Conservation (phyloP, 2,888 invertebrate species). For the Eupithecia abbreviata region DNA sequence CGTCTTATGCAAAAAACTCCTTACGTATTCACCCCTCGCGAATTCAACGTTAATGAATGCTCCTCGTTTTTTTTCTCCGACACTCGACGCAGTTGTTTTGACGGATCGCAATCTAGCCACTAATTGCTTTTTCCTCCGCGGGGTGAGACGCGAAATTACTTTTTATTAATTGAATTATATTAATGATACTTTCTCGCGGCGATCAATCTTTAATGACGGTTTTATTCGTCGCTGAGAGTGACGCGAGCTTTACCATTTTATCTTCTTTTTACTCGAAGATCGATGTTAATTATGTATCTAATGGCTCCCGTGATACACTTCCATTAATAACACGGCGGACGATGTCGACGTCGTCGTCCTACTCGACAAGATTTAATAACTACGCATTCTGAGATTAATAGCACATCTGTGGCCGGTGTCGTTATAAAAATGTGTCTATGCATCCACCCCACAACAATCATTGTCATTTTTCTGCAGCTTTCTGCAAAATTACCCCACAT, state of each 20-base stretch:
- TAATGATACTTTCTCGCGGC: constrained; percentile 81
- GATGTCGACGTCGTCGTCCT: constrained; percentile 67
- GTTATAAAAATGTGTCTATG: constrained; percentile 68
- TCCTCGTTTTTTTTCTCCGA: constrained; percentile 70
- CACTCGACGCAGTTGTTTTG: constrained; percentile 82
- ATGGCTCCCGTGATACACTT: constrained; percentile 84
- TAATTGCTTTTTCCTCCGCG: constrained; percentile 83
- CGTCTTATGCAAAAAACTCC: constrained; percentile 83
- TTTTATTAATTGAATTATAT: constrained; percentile 85
- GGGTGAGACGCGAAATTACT: constrained; percentile 81
- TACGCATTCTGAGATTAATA: constrained; percentile 77
- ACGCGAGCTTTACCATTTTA: constrained; percentile 67
- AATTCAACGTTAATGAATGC: constrained; percentile 82
- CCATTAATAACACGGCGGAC: constrained; percentile 79
- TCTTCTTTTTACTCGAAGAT: constrained; percentile 70
- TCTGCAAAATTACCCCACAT: constrained; percentile 38
- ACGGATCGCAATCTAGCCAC: constrained; percentile 84
- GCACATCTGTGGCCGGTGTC: constrained; percentile 73
- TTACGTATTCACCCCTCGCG: constrained; percentile 83
- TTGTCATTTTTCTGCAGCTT: constrained; percentile 26
- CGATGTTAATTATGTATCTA: constrained; percentile 82
- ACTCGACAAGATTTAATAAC: constrained; percentile 79
- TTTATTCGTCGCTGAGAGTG: constrained; percentile 78
- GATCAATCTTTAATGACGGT: constrained; percentile 83
- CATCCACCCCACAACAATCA: constrained; percentile 29